Conservation (phyloP, 1,140 invertebrate genomes). For the Drosophila grimshawi region DNA sequence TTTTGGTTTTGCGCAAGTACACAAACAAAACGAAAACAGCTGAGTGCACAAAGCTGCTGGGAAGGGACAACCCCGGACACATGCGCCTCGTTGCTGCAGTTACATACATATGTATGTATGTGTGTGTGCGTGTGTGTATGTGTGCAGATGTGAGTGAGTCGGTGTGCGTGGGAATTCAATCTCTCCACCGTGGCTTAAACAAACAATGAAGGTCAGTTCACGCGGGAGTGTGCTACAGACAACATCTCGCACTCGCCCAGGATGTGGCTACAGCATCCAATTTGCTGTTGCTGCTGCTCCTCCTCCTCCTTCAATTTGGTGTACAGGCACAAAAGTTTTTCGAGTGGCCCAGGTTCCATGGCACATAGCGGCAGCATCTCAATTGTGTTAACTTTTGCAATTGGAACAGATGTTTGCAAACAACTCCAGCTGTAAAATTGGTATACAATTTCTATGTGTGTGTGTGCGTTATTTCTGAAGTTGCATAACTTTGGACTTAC, state of each 20-base stretch:
- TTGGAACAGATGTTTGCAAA: conserved; percentile 52
- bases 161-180: conserved; percentile 51
- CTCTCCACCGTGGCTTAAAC: conserved; percentile 56
- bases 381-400: conserved; percentile 37
- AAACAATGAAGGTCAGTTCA: conserved; percentile 73
- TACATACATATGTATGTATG: conserved; percentile 16
- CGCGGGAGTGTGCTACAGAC: conserved; percentile 60
- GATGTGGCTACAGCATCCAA: conserved; percentile 25
- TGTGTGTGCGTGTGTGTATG: conserved; percentile 23
- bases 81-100: conserved; percentile 37
- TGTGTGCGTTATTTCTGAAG: conserved; percentile 41
- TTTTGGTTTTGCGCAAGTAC: conserved; percentile 73
- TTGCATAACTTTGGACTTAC: conserved; percentile 58
- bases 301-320: conserved; percentile 8
- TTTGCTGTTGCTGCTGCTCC: conserved; percentile 3
- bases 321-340: conserved; percentile 60
- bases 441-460: conserved; percentile 6
- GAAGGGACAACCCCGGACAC: conserved; percentile 36
- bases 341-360: conserved; percentile 57
- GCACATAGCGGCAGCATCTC: conserved; percentile 19
- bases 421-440: conserved; percentile 31
- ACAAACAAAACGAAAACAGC: conserved; percentile 65
- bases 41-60: conserved; percentile 34
- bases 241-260: conserved; percentile 50
- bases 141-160: conserved; percentile 4